Percentiles rank a stretch among this genome's conserved stretches.
Evolutionary conservation across 2,888 invertebrate genomes (phyloP).

Genomic region (Harpagoxenus sublaevis): DNA sequence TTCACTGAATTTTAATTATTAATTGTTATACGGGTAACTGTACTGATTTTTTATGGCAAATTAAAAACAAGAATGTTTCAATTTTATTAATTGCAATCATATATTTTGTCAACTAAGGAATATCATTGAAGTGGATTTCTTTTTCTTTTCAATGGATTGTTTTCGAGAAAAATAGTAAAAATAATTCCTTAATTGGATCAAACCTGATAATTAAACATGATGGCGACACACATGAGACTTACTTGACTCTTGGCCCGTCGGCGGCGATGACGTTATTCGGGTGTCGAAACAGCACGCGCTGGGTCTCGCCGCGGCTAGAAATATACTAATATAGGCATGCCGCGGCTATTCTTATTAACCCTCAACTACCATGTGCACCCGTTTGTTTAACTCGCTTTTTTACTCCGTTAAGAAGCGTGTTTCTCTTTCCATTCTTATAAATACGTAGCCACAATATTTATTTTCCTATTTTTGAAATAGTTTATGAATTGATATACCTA

Average conservation of each 20-base stretch:
- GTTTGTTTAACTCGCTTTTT: conserved; percentile 46
- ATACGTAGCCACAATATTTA: background rate
- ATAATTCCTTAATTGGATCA: conserved; percentile 54
- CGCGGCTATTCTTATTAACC: conserved; percentile 73
- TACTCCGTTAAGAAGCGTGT: conserved; percentile 4
- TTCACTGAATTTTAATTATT: background rate
- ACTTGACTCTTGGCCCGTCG: conserved; percentile 91
- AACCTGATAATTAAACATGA: conserved; percentile 55
- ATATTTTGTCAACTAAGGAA: background rate
- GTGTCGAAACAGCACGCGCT: conserved; percentile 91
- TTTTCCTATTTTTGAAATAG: background rate
- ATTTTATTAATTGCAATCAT: background rate
- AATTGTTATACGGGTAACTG: background rate
- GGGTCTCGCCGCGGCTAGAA: conserved; percentile 91
- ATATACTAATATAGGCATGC: conserved; percentile 84
- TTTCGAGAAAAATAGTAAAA: background rate
- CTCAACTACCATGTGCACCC: conserved; percentile 49
- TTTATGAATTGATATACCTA: background rate
- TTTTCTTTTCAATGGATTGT: background rate
- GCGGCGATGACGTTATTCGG: conserved; percentile 91
- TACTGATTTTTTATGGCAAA: background rate
- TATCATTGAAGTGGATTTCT: background rate
- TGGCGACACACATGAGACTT: conserved; percentile 87
- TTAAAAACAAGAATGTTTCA: background rate
- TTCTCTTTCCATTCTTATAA: background rate